Evolutionary conservation across 2,888 invertebrate genomes (phyloP).

Genomic region (Corythucha ciliata): DNA sequence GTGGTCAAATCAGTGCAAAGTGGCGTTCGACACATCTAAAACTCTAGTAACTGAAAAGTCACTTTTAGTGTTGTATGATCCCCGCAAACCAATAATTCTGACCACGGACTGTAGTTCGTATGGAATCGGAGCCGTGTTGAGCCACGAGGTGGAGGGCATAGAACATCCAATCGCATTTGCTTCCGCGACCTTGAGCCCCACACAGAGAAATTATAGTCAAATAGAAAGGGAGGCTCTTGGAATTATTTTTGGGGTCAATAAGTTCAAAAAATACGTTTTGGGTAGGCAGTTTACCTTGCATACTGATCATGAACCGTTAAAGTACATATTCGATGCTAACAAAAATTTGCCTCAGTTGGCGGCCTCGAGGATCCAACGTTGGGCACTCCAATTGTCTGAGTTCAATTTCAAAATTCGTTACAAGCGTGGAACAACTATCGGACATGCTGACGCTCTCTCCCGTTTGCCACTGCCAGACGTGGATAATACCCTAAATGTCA

Average conservation of each 20-base stretch:
- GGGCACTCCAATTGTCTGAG: background rate
- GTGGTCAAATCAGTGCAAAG: constrained; percentile 10
- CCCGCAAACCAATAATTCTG: constrained; percentile 33
- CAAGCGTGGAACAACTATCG: background rate
- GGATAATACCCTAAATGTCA: no score
- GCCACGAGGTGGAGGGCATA: constrained; percentile 21
- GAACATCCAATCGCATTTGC: constrained; percentile 11
- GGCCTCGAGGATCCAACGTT: background rate
- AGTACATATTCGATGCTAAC: constrained; percentile 6
- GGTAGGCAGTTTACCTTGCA: background rate
- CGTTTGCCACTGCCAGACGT: background rate
- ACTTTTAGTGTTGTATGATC: constrained; percentile 32
- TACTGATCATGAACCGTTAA: constrained; percentile 1
- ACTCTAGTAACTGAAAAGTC: constrained; percentile 27
- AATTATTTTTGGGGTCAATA: constrained; percentile 11
- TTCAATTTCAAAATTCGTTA: background rate
- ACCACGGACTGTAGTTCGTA: constrained; percentile 34
- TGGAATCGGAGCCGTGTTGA: constrained; percentile 34
- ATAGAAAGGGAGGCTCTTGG: background rate
- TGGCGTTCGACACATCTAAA: constrained; percentile 7
- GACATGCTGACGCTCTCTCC: background rate
- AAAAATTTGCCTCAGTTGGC: background rate
- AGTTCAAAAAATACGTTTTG: constrained; percentile 7
- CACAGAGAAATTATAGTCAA: constrained; percentile 3
- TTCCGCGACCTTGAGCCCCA: background rate